Conservation (phyloP, 53 echinoderm and acorn worm genomes). For the Paelopatides confundens region DNA sequence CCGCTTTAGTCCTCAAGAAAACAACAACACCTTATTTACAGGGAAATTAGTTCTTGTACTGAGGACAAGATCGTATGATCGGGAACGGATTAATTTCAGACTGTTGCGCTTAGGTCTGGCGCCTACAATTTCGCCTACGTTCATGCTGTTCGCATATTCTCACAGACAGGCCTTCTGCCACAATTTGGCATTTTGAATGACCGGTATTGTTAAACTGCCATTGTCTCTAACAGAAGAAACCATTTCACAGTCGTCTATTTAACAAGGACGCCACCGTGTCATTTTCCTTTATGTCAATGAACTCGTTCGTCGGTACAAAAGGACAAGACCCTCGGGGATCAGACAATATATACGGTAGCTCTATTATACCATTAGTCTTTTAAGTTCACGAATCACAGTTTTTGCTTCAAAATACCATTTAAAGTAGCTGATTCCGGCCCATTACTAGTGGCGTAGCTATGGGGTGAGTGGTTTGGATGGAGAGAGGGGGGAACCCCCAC, state of each 20-base stretch:
- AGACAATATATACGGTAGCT: neutral
- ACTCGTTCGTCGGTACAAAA: neutral
- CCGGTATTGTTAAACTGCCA: neutral
- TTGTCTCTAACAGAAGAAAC: neutral
- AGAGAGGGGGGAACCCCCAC: no score
- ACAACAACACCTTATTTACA: conserved; percentile 26
- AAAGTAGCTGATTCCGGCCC: no score
- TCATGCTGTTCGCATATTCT: neutral
- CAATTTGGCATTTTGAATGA: neutral
- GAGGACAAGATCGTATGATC: neutral
- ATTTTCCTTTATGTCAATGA: conserved; percentile 38
- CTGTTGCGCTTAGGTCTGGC: neutral
- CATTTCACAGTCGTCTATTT: neutral
- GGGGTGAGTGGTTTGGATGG: no score
- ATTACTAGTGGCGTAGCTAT: no score
- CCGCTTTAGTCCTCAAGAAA: neutral
- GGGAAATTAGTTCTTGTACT: conserved; percentile 42
- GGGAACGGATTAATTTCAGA: neutral
- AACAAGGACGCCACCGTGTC: conserved; percentile 41
- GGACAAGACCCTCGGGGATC: neutral
- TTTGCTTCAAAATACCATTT: no score
- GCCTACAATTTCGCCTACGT: neutral
- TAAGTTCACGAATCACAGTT: no score
- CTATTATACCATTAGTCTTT: neutral
- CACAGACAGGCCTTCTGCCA: neutral